Evolutionary conservation across 2,888 invertebrate genomes (phyloP), one percentile per base, ranked within the genome.

Genomic region (Amphipyra berbera): DNA sequence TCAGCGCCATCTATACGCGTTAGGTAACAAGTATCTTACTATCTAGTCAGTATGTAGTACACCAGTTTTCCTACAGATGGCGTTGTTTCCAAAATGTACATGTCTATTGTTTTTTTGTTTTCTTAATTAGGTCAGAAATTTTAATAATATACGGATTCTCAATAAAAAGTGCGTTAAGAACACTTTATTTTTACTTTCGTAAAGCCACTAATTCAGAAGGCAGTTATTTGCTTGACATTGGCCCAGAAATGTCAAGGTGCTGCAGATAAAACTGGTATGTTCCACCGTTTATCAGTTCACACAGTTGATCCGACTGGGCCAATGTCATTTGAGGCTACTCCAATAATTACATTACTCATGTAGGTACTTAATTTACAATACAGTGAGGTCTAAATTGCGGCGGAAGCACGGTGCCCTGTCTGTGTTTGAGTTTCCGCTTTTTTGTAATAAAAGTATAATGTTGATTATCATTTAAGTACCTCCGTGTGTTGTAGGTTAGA

Each of bases 311-410:
- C 1, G 21, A 7, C 35, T 48, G 37, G 35, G 52, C 42, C 74
- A 65, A 61, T 66, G 78, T 61, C 63, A 70, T 48, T 12, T 21
- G 42, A 62, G 30, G 33, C 52, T 55, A 49, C 49, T 44, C 21
- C 46, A 40, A 45, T 73, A 61, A 63, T 69, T 70, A 49, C 21
- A 53, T 71, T 68, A 73, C 21, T 50, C 57, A 46, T 13, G 35
- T 44, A 13, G 12, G 41, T 54, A 73, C 30, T 67, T 61, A 15
- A 41, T 50, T 52, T 47, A 68, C 62, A 71, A 67, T 55, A 53
- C 14, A 35, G 14, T 52, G 21, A 61, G 46, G 44, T 54, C 35
- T 55, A 55, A 60, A 73, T 41, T 45, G 50, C 10, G 15, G 47
- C 68, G 70, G 70, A 62, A 50, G 12, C 35, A 15, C 7, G 27